These are phyloP conservation scores for Babyrousa celebensis DNA, from an alignment of 2,797 vertebrate species.

Conservation along the genomic window DNA sequence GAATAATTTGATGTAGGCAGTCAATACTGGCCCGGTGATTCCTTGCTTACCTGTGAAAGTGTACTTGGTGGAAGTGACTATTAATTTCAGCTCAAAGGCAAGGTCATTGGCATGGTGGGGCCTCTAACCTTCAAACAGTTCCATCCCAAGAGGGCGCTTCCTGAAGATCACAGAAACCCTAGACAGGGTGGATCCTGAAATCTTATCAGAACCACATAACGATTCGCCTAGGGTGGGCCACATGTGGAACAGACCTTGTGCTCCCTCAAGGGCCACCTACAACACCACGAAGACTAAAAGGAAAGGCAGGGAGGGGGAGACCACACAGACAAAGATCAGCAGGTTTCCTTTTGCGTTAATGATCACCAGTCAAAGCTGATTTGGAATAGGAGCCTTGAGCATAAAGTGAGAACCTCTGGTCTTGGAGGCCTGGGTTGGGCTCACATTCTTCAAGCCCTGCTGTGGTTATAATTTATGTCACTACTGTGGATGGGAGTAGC, in stretches of 20 bases:
- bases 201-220: not conserved
- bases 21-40: not conserved
- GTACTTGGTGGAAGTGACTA: not conserved
- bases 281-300: not conserved
- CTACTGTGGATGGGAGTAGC: not conserved
- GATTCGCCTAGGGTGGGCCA: not conserved
- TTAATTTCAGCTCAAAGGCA: not conserved
- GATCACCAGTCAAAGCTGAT: conserved; percentile 22
- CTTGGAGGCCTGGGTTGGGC: not conserved
- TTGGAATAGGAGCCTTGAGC: conserved; percentile 16
- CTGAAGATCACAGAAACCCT: not conserved
- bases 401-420: not conserved
- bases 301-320: not conserved
- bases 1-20: not conserved
- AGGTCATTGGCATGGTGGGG: not conserved
- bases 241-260: not conserved
- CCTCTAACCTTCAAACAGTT: not conserved
- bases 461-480: not conserved
- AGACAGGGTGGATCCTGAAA: not conserved
- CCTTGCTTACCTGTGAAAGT: not conserved
- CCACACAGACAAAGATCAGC: conserved; percentile 39
- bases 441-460: not conserved
- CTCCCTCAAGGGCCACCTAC: conserved; percentile 52
- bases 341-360: conserved; percentile 6
- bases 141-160: not conserved